phyloP scores from a whole-genome alignment of 1,140 invertebrate species.

The Myzus persicae region DNA sequence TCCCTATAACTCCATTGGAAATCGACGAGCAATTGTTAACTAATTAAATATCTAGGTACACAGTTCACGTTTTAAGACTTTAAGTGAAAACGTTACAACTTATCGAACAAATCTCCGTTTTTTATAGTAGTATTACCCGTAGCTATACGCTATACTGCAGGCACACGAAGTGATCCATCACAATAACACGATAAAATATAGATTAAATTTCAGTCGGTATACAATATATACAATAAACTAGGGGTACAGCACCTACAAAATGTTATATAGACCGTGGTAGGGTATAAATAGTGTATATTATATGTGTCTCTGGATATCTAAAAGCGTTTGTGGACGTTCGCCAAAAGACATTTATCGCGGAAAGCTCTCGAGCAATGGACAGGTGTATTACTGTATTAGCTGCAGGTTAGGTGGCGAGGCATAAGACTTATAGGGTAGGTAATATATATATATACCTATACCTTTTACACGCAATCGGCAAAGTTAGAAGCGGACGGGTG shows the following conservation, averaged over 20 bases:
- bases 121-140: background rate
- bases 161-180: background rate
- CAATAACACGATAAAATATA: background rate
- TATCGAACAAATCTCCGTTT: background rate
- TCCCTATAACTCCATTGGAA: background rate
- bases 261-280: background rate
- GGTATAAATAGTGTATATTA: background rate
- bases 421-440: too few relatives aligned
- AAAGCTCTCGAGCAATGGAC: background rate
- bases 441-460: too few relatives aligned
- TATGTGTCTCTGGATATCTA: background rate
- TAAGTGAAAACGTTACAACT: background rate
- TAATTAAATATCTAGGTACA: background rate
- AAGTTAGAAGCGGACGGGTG: background rate
- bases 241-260: background rate
- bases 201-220: background rate
- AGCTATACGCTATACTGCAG: background rate
- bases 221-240: background rate
- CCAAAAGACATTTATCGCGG: background rate
- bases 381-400: background rate
- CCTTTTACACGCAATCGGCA: background rate
- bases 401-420: background rate
- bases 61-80: too few relatives aligned
- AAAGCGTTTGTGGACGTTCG: constrained; percentile 12
- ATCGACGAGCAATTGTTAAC: background rate